phyloP scores from a whole-genome alignment of 2,888 invertebrate genomes.

The Noctua fimbriata region DNA sequence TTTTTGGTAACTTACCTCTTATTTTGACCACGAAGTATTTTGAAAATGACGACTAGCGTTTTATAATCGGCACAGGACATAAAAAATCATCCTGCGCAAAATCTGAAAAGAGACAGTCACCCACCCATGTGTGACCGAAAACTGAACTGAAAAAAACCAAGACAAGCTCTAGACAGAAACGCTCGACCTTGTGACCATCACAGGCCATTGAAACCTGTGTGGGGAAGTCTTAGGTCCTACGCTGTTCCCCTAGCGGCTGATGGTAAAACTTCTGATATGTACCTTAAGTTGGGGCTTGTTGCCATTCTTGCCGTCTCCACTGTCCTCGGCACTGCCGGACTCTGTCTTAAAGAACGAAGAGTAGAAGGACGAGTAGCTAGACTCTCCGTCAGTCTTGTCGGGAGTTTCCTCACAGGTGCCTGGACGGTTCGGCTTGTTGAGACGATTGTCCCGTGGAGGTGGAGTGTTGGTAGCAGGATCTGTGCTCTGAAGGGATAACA shows the following conservation, averaged over 20 bases:
- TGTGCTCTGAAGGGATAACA: conserved; percentile 69
- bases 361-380: conserved; percentile 92
- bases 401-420: conserved; percentile 71
- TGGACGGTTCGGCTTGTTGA: conserved; percentile 41
- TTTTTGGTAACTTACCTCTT: conserved; percentile 5
- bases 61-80: conserved; percentile 1
- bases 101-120: conserved; percentile 1
- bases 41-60: conserved; percentile 4
- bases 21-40: conserved; percentile 4
- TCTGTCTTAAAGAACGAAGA: conserved; percentile 93
- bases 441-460: conserved; percentile 23
- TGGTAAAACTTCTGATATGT: conserved; percentile 36
- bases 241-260: conserved; percentile 18
- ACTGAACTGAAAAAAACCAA: conserved; percentile 23
- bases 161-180: conserved; percentile 47
- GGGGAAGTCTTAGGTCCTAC: conserved; percentile 18
- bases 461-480: conserved; percentile 57
- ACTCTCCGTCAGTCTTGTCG: conserved; percentile 85
- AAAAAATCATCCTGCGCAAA: background rate
- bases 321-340: conserved; percentile 84
- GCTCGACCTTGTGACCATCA: conserved; percentile 25
- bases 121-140: background rate
- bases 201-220: conserved; percentile 37
- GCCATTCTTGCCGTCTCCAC: conserved; percentile 74
- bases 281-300: conserved; percentile 55